These are phyloP conservation scores for Epinotia ramella DNA, from an alignment of 2,888 invertebrate genomes.

Conservation along the genomic window DNA sequence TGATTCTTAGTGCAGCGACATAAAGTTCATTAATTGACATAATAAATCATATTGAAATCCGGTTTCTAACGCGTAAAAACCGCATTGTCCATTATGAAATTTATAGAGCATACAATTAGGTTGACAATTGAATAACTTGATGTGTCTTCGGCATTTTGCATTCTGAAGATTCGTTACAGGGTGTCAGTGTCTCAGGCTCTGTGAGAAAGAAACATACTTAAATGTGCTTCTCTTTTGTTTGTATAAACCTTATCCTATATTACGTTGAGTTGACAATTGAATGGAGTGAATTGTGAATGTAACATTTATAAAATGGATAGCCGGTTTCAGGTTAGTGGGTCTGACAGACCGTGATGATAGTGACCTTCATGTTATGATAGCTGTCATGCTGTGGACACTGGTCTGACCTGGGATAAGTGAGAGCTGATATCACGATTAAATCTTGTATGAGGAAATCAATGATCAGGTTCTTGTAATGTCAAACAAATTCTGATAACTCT, in stretches of 20 bases:
- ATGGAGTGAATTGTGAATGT: conserved; percentile 10
- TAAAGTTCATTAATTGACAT: not conserved
- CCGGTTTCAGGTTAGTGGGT: conserved; percentile 33
- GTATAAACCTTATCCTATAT: conserved; percentile 4
- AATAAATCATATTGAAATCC: not conserved
- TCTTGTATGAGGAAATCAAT: conserved; percentile 27
- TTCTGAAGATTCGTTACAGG: conserved; percentile 8
- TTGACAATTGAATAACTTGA: conserved; percentile 1
- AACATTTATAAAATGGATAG: conserved; percentile 8
- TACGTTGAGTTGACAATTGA: conserved; percentile 5
- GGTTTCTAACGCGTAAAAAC: not conserved
- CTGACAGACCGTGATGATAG: conserved; percentile 36
- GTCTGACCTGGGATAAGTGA: conserved; percentile 34
- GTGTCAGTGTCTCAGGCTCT: not conserved
- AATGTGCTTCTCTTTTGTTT: not conserved
- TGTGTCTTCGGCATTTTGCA: not conserved
- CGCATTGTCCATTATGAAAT: not conserved
- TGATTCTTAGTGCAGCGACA: not conserved
- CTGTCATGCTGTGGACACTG: conserved; percentile 31
- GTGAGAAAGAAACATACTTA: not conserved
- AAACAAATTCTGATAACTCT: not conserved
- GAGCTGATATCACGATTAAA: conserved; percentile 31
- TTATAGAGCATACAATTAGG: not conserved
- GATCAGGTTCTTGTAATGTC: conserved; percentile 17
- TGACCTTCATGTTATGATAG: conserved; percentile 34